Base-by-base conservation (phyloP, 2,113 vertebrate genomes). In the Gadus macrocephalus region DNA sequence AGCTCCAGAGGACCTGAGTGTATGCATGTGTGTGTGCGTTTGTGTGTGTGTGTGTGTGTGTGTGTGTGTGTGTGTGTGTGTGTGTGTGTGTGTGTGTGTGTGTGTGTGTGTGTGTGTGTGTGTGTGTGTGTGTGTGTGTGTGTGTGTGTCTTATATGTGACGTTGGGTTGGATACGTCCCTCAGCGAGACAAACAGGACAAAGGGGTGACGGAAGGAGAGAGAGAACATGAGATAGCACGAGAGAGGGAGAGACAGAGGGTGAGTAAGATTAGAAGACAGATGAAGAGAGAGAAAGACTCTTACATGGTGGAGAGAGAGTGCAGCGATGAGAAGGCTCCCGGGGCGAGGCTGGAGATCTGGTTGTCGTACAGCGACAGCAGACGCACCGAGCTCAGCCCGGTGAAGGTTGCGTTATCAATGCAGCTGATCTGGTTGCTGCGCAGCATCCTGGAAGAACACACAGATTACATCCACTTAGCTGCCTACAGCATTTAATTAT, bases 271-370 rank as follows among this genome's bases (percentile, higher is more conserved):
- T 25, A n/a, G 55, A 5, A 15, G 17, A 60, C 20, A 49, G 19
- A 55, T 19, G n/a, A 60, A 22, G 20, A 6, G 49, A 4, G 20
- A 14, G 14, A 1, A 20, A 6, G 58, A 15, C 9, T 92, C 97
- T 95, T 79, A 99, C 97, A 99, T 98, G 77, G 97, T 98, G 56
- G 97, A 98, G 79, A 99, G 90, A 62, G 97, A 98, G 79, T 98
- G 94, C 3, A 99, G 92, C 0, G 96, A 98, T 88, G 90, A 92
- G 90, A 99, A 99, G 84, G 97, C 95, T 80, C 96, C 97, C 0
- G 96, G 96, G 67, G 94, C 94, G 80, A 99, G 95, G 71, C 95
- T 96, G 88, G 92, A 92, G 86, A 99, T 97, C 68, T 92, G 92
- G 77, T 99, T 99, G 91, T 99, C 97, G 1, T 98, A 99, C 14